These are phyloP conservation scores for Synergus japonicus DNA, from an alignment of 2,888 invertebrate species.

Conservation along the genomic window DNA sequence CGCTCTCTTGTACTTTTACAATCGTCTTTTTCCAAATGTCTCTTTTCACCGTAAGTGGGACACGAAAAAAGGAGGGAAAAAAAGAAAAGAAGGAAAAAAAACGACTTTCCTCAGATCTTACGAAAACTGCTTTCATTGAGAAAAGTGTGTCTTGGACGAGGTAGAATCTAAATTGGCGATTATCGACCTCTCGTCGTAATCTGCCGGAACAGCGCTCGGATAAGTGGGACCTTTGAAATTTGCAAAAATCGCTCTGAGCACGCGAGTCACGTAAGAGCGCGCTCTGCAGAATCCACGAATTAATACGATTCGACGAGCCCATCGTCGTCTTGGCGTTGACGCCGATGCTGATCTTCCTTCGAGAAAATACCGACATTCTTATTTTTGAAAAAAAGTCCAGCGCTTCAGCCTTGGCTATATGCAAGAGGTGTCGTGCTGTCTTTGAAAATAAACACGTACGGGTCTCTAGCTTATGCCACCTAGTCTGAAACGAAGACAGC, in stretches of 20 bases:
- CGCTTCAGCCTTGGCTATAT: slow-evolving; percentile 5
- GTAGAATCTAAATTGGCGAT: slow-evolving; percentile 47
- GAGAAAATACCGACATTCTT: slow-evolving; percentile 28
- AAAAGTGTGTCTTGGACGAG: not conserved
- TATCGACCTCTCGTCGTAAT: slow-evolving; percentile 45
- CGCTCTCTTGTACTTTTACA: no score
- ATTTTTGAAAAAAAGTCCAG: not conserved
- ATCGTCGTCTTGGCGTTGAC: slow-evolving; percentile 46
- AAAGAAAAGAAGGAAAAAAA: not conserved
- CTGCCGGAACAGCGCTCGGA: slow-evolving; percentile 43
- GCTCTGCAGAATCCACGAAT: slow-evolving; percentile 50
- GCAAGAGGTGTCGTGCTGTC: slow-evolving; percentile 33
- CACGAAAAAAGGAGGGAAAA: not conserved
- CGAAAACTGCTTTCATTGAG: slow-evolving; percentile 3
- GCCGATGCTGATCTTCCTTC: slow-evolving; percentile 7
- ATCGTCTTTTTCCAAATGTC: not conserved
- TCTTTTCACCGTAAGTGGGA: not conserved
- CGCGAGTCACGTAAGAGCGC: slow-evolving; percentile 50
- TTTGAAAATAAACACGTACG: slow-evolving; percentile 36
- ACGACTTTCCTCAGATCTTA: not conserved
- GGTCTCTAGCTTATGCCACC: slow-evolving; percentile 28
- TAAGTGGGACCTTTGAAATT: slow-evolving; percentile 44
- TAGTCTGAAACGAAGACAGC: slow-evolving; percentile 25
- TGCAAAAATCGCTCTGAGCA: slow-evolving; percentile 46
- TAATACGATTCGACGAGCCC: slow-evolving; percentile 49